phyloP scores from a whole-genome alignment of 2,888 invertebrate genomes.

The Formica aserva region DNA sequence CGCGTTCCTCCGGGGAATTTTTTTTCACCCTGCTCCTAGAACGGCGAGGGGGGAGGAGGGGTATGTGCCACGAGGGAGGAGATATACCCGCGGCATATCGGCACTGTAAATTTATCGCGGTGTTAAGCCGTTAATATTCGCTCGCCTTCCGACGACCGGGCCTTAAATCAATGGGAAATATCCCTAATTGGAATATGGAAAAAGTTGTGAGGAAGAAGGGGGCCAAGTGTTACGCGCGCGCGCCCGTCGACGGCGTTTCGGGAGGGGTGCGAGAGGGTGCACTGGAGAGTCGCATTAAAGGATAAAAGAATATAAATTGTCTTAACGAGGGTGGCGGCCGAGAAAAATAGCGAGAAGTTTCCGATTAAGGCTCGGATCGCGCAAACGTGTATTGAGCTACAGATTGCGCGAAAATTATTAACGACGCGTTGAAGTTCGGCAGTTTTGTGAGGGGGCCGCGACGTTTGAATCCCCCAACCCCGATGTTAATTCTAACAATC shows the following conservation, averaged over 20 bases:
- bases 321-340: slow-evolving; percentile 72
- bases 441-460: slow-evolving; percentile 17
- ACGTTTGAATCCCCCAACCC: neutral
- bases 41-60: neutral
- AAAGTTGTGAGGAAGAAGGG: slow-evolving; percentile 80
- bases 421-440: slow-evolving; percentile 37
- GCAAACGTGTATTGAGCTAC: slow-evolving; percentile 59
- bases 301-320: slow-evolving; percentile 81
- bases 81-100: slow-evolving; percentile 74
- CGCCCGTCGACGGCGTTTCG: slow-evolving; percentile 57
- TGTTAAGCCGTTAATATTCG: slow-evolving; percentile 85
- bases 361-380: slow-evolving; percentile 63
- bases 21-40: neutral
- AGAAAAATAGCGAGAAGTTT: slow-evolving; percentile 78
- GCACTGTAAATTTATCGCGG: slow-evolving; percentile 84
- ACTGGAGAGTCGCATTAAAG: slow-evolving; percentile 66
- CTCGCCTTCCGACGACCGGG: slow-evolving; percentile 73
- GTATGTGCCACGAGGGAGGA: neutral
- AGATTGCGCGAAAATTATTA: slow-evolving; percentile 43
- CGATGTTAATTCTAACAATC: slow-evolving; percentile 29
- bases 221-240: slow-evolving; percentile 61
- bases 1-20: slow-evolving; percentile 17
- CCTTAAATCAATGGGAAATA: slow-evolving; percentile 85
- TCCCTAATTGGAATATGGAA: slow-evolving; percentile 86
- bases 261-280: slow-evolving; percentile 11